Base-by-base conservation (phyloP, 2,113 vertebrate genomes). In the Syngnathoides biaculeatus region DNA sequence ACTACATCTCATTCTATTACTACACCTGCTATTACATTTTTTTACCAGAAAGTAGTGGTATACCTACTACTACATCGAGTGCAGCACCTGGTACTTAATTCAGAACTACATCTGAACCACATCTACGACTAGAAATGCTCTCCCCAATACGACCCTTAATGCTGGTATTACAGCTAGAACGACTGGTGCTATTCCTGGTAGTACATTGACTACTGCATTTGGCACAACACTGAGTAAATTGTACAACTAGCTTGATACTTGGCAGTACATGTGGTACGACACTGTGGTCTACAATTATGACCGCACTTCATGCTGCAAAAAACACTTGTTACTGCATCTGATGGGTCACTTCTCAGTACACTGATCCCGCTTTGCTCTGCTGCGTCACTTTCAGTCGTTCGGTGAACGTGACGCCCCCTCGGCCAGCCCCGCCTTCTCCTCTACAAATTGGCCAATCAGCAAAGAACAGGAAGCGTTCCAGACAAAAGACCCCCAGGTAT, bases 401-500 rank as follows among this genome's bases (percentile, higher is more conserved):
- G 14, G 42, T 20, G 8, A 71, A 40, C 2, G 22, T 67, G 10
- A 5, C 62, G 8, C 82, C 84, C 5, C 38, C 6, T 1, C 71
- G 81, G 5, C 70, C 53, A 0, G 48, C 73, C 26, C 80, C 68
- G 0, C 85, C 75, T 2, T 74, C 73, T 48, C 80, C 78, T 8
- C 39, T 13, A 1, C 27, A 15, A 26, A 8, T 27, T 1, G 40
- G 14, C 47, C 64, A 45, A 72, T 63, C 69, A 26, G 30, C 42
- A 27, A 59, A 74, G 38, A 61, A 11, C 3, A 27, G 8, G 19
- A 86, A 80, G 27, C 40, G 42, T 13, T 9, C 30, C 48, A 90
- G 70, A 35, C 77, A 78, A 35, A 89, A 87, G 75, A 85, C 8
- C 0, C 91, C 90, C 0, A 87, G 90, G 91, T 92, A 77, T 30